A percentile compares a stretch with the other conserved stretches of the same genome.
phyloP scores from a whole-genome alignment of 2,888 invertebrate genomes.

The Nephrocerus scutellatus region DNA sequence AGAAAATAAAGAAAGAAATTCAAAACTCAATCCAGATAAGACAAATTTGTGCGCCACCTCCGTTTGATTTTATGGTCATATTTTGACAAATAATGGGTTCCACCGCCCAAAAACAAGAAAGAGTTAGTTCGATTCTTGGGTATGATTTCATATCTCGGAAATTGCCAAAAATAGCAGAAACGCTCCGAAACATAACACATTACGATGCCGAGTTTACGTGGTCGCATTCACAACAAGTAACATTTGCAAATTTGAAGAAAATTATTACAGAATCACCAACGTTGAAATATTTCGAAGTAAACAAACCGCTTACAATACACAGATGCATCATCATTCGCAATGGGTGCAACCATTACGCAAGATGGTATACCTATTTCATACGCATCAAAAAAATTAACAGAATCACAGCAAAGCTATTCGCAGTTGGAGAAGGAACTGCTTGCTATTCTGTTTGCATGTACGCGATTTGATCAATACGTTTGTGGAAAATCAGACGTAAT shows the following conservation, averaged over 20 bases:
- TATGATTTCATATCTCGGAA: slow-evolving; percentile 13
- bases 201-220: slow-evolving; percentile 5
- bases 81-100: slow-evolving; percentile 8
- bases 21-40: slow-evolving; percentile 8
- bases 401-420: slow-evolving; percentile 14
- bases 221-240: slow-evolving; percentile 21
- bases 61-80: slow-evolving; percentile 6
- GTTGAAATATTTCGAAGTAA: slow-evolving; percentile 14
- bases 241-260: slow-evolving; percentile 22
- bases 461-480: slow-evolving; percentile 22
- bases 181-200: slow-evolving; percentile 23
- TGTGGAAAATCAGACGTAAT: slow-evolving; percentile 17
- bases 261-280: slow-evolving; percentile 17
- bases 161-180: slow-evolving; percentile 23
- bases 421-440: slow-evolving; percentile 16
- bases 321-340: slow-evolving; percentile 16
- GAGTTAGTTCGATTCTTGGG: slow-evolving; percentile 14
- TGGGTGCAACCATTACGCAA: slow-evolving; percentile 11
- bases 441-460: slow-evolving; percentile 19
- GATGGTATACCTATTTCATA: slow-evolving; percentile 10
- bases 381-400: slow-evolving; percentile 15
- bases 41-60: background rate
- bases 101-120: slow-evolving; percentile 5
- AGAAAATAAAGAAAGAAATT: slow-evolving; percentile 2
- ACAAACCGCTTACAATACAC: slow-evolving; percentile 17